Evolutionary conservation across 2,113 vertebrate species (phyloP).

Genomic region (Burhinus oedicnemus): DNA sequence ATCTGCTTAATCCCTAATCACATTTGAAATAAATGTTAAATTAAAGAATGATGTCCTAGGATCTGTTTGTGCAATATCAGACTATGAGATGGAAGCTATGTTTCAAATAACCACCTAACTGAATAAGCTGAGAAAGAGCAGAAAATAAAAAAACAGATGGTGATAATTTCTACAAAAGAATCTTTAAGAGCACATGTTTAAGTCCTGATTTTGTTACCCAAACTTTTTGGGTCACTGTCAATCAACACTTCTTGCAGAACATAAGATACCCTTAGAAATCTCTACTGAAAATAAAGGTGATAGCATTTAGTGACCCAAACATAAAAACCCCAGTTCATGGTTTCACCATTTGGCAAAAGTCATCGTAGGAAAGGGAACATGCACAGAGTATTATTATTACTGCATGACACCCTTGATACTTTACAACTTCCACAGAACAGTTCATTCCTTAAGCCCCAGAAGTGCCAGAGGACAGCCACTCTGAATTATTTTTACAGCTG

Average conservation of each 20-base stretch:
- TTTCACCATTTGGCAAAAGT: neutral
- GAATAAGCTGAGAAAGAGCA: neutral
- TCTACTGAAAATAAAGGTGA: neutral
- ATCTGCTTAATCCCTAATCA: neutral
- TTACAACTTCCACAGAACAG: neutral
- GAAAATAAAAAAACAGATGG: neutral
- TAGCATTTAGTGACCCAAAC: neutral
- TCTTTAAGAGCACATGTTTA: neutral
- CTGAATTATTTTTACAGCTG: slow-evolving; percentile 22
- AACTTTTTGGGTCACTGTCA: neutral
- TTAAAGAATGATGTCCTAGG: neutral
- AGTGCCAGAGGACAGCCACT: neutral
- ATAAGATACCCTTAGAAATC: neutral
- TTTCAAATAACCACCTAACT: neutral
- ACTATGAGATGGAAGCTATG: neutral
- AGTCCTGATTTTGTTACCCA: neutral
- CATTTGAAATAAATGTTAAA: neutral
- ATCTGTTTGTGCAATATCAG: neutral
- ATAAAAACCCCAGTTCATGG: neutral
- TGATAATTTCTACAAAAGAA: neutral
- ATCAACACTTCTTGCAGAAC: neutral
- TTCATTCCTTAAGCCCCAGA: neutral
- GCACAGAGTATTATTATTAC: neutral
- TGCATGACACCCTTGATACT: neutral
- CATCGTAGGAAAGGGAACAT: neutral